Conservation (phyloP, 1,140 invertebrate genomes). For the Druon quercuslanigerum region DNA sequence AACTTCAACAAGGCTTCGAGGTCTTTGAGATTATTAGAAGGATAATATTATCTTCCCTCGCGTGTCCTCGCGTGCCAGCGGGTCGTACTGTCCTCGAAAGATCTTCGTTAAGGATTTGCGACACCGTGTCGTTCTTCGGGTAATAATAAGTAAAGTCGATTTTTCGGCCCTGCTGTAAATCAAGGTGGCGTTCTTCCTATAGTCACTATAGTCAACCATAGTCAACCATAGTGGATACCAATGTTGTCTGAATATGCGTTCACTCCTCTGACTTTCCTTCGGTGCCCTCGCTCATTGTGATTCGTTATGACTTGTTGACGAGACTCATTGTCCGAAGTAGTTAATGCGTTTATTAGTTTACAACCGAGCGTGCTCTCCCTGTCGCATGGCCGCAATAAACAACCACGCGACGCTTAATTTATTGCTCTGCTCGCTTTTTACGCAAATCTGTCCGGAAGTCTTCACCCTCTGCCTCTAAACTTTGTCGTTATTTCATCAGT, state of each 20-base stretch:
- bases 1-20: conserved; percentile 6
- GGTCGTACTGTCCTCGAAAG: conserved; percentile 51
- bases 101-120: conserved; percentile 27
- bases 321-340: conserved; percentile 50
- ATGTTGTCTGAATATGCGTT: conserved; percentile 15
- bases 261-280: conserved; percentile 28
- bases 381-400: conserved; percentile 48
- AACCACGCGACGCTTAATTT: conserved; percentile 53
- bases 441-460: conserved; percentile 36
- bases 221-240: conserved; percentile 9
- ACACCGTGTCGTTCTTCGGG: background rate
- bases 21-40: conserved; percentile 2
- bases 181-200: conserved; percentile 30
- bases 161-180: conserved; percentile 47
- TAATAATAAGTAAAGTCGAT: conserved; percentile 48
- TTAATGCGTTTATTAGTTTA: conserved; percentile 70
- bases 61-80: conserved; percentile 65
- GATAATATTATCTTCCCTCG: conserved; percentile 24
- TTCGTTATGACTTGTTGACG: conserved; percentile 69
- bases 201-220: conserved; percentile 3
- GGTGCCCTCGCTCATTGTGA: conserved; percentile 52
- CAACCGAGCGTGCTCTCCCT: conserved; percentile 42
- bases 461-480: background rate
- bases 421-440: conserved; percentile 36
- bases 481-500: background rate